These are phyloP conservation scores for Thamnophis sirtalis DNA, from an alignment of 2,113 vertebrate genomes.

Conservation along the genomic window DNA sequence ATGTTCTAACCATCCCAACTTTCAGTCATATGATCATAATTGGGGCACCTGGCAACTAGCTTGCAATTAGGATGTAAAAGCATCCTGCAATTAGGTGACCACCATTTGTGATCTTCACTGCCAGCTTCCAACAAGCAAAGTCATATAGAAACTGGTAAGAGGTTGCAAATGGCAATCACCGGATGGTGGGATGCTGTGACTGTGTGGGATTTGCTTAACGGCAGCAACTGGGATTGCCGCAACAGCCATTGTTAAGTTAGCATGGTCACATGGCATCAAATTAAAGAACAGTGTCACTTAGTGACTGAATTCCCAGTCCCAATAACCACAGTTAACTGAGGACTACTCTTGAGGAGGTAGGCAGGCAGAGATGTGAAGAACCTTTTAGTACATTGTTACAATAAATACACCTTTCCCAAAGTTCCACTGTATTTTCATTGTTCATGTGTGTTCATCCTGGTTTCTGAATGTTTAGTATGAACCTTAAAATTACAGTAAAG, in stretches of 20 bases:
- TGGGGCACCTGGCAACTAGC: not conserved
- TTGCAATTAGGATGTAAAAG: not conserved
- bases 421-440: not conserved
- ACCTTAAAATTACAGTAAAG: not conserved
- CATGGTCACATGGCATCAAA: not conserved
- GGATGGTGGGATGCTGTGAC: not conserved
- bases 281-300: not conserved
- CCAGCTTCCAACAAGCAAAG: not conserved
- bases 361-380: not conserved
- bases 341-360: not conserved
- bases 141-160: not conserved
- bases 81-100: not conserved
- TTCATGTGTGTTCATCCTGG: not conserved
- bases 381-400: not conserved
- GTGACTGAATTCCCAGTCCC: not conserved
- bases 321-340: not conserved
- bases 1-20: not conserved
- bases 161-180: not conserved
- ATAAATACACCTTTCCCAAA: not conserved
- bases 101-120: not conserved
- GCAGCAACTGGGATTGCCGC: not conserved
- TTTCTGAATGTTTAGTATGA: not conserved
- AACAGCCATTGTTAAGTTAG: not conserved
- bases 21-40: not conserved
- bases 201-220: not conserved